Evolutionary conservation across 2,888 invertebrate genomes (phyloP), one percentile per base, ranked within the genome.

Genomic region (Drosophila formosana): DNA sequence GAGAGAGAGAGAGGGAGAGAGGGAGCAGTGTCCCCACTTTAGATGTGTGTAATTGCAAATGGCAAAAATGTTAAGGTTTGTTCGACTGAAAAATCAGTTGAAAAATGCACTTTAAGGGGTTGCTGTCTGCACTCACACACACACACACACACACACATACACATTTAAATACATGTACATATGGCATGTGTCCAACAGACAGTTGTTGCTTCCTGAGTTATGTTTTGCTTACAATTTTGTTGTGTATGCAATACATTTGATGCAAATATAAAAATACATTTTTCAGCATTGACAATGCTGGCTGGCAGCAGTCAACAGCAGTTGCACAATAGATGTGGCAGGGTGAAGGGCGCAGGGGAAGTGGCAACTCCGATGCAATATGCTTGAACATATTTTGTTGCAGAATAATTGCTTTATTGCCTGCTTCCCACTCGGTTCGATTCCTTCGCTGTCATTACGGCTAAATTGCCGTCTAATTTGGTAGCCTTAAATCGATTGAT

Each of bases 211-310:
- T 61, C 69, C 60, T 66, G 60, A 43, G 43, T n/a, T 56, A 26
- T 62, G 53, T 57, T 58, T 62, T 62, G 55, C 62, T 41, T 37
- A 49, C 56, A 34, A 32, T 39, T 43, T 56, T 52, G 32, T 43
- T 25, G 11, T 30, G 49, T 53, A 57, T 66, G 58, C 49, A 57
- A 70, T 72, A 69, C 69, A 71, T 63, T 70, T 75, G 72, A 62
- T 66, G 66, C 18, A 61, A 63, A 60, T 50, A 64, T 55, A 60
- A 39, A 66, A 75, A 70, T 61, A 65, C n/a, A 55, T 47, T 47
- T 7, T 49, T 23, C 34, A 28, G 50, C 43, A 34, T 43, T 53
- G 63, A 55, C 41, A 66, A 43, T 43, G 47, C 9, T 47, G 30
- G n/a, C 50, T 47, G 30, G n/a, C 50, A 46, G 23, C 5, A 61